phyloP scores from a whole-genome alignment of 2,113 vertebrate species.

The human (Homo sapiens) region GRCh38 chr3:117966501-117967000 shows the following conservation, averaged over 20 bases:
- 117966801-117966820: background rate
- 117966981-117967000: background rate
- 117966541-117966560: background rate
- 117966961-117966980: background rate
- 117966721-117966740: background rate
- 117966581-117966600: background rate
- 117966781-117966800: background rate
- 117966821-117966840: background rate
- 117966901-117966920: background rate
- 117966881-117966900: conserved; percentile 19
- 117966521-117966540: background rate
- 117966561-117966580: background rate
- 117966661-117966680: background rate
- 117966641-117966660: background rate
- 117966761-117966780: background rate
- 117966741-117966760: background rate
- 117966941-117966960: background rate
- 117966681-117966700: background rate
- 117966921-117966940: background rate
- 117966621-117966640: background rate
- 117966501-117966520: background rate
- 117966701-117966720: no score
- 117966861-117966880: background rate
- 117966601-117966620: background rate
- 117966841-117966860: background rate